Evolutionary conservation across 2,888 invertebrate species (phyloP).

Genomic region (Sphinx pinastri): DNA sequence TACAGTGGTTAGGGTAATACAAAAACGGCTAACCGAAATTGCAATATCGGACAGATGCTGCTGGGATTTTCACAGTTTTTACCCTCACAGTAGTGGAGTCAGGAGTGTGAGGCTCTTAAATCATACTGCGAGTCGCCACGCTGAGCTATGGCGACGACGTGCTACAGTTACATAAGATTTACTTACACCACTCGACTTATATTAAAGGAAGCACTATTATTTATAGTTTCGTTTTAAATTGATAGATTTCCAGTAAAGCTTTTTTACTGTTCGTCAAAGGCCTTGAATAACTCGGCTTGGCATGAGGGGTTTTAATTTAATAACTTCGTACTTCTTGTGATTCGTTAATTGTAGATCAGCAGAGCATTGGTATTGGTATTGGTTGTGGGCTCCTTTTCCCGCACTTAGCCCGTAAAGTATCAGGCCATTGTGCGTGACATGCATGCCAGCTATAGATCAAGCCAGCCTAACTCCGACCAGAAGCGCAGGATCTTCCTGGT

Average conservation of each 20-base stretch:
- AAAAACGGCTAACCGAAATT: slow-evolving; percentile 45
- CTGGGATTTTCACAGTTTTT: slow-evolving; percentile 39
- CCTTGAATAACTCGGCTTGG: background rate
- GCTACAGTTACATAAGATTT: slow-evolving; percentile 18
- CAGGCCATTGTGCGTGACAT: too few species aligned
- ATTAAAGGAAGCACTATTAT: background rate
- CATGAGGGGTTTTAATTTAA: too few species aligned
- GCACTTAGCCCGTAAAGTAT: too few species aligned
- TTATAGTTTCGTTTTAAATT: slow-evolving; percentile 9
- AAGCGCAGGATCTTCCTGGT: too few species aligned
- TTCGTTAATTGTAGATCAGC: too few species aligned
- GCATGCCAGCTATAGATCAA: too few species aligned
- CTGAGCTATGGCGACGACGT: slow-evolving; percentile 17
- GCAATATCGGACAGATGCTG: slow-evolving; percentile 48
- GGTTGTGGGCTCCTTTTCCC: too few species aligned
- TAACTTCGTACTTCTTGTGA: too few species aligned
- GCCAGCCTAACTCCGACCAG: too few species aligned
- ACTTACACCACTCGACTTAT: slow-evolving; percentile 15
- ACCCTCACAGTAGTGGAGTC: slow-evolving; percentile 26
- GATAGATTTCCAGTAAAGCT: background rate
- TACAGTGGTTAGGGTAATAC: slow-evolving; percentile 35
- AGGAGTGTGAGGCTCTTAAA: slow-evolving; percentile 13
- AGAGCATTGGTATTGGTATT: too few species aligned
- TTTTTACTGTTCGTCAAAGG: too few species aligned
- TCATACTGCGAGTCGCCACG: slow-evolving; percentile 20